Base-by-base conservation (phyloP, 1,140 invertebrate species). In the Ectropis grisescens region DNA sequence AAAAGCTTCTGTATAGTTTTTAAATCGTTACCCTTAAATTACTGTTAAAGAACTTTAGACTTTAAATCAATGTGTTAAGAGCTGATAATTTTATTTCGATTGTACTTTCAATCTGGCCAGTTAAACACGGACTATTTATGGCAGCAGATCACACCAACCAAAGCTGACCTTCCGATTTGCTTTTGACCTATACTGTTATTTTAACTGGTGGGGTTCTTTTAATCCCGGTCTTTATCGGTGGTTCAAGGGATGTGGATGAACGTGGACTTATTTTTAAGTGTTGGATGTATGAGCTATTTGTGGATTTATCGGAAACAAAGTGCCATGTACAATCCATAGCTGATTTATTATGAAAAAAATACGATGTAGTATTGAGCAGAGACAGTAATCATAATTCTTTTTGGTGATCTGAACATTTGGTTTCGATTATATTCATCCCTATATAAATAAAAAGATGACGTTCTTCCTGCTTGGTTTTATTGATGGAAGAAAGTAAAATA, bases 191-290 rank as follows among this genome's bases (percentile, higher is more conserved):
- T 19, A 19, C 3, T 19, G 8, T 3, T 4, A 19, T 19, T 19
- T 19, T 4, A 8, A 19, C 3, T 19, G 16, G 16, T 19, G 8
- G 3, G 8, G 16, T 19, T 8, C n/a, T n/a, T n/a, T n/a, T n/a
- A n/a, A n/a, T n/a, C n/a, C n/a, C n/a, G n/a, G n/a, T 19, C 16
- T 19, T 19, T 19, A 4, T 4, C 16, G 8, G 16, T 19, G 16
- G 16, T 19, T 19, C 8, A 19, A 19, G 3, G 16, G 3, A 19
- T 37, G 45, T 23, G 54, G 56, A 52, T 58, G 54, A 61, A 54
- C 48, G 45, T 44, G 46, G 50, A 65, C 59, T 68, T 64, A 68
- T 69, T 72, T 64, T 72, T 67, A 62, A 67, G 58, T 58, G 54
- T 28, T 43, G 58, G 55, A 67, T 53, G 49, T 57, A 62, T 52